Conservation (phyloP, 2,888 invertebrate species). For the Cyaniris semiargus region DNA sequence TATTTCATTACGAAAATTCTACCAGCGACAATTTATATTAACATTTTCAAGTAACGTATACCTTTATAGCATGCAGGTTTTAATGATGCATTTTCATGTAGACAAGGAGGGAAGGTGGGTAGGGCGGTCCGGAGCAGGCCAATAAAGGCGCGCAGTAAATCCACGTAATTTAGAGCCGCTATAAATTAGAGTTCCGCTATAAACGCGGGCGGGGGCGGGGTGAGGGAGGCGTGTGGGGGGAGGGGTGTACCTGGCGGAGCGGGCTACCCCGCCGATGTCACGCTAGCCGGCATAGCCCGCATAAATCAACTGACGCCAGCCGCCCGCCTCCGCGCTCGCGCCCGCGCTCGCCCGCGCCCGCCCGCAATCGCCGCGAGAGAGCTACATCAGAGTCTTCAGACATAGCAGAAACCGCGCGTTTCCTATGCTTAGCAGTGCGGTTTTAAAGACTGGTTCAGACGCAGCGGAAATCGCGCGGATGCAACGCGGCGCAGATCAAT, state of each 20-base stretch:
- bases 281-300: conserved; percentile 44
- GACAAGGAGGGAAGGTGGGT: conserved; percentile 53
- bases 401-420: no score
- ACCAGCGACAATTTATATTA: background rate
- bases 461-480: no score
- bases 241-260: conserved; percentile 61
- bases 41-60: background rate
- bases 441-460: no score
- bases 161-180: conserved; percentile 79
- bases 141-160: conserved; percentile 79
- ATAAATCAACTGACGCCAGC: conserved; percentile 56
- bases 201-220: conserved; percentile 63
- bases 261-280: conserved; percentile 54
- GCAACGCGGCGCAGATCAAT: no score
- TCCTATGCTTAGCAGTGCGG: no score
- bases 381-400: no score
- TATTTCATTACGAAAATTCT: background rate
- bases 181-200: conserved; percentile 79
- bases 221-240: conserved; percentile 40
- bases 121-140: conserved; percentile 66
- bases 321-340: conserved; percentile 40
- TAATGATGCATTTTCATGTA: conserved; percentile 44
- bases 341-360: conserved; percentile 44
- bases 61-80: conserved; percentile 38
- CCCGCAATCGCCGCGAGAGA: background rate